Evolutionary conservation across 2,797 vertebrate genomes (phyloP), one percentile per base, ranked within the genome.

Genomic region (Tenualosa thibaudeaui): DNA sequence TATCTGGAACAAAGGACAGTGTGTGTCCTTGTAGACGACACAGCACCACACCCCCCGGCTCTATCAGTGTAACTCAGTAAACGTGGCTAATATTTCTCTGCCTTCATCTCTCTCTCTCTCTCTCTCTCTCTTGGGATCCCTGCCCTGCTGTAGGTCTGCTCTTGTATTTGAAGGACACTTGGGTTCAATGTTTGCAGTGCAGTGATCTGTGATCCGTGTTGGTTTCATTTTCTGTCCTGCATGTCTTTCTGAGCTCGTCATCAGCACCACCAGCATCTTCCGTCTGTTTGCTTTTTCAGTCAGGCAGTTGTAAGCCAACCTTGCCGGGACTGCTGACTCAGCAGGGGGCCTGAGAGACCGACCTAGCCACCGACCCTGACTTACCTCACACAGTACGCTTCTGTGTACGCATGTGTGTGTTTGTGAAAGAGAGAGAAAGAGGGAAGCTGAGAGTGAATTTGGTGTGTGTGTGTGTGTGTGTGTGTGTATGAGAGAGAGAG

Each of bases 321-420:
- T 26, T 84, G 88, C 43, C 7, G 89, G 49, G 71, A 92, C 91
- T 95, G 96, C 96, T 96, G 96, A 96, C 92, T 96, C 95, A 96
- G 95, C 95, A 93, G 90, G 88, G 90, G 71, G 37, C 71, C 71
- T 78, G 37, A 78, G 17, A 37, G 37, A 43, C 87, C 84, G 86
- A 88, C 71, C 71, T 40, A 78, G 71, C 71, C 89, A 90, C 91
- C 85, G 86, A 87, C 86, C 85, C 89, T 93, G 89, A 93, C 92
- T 91, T 90, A 91, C 87, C 40, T 78, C 43, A 78, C 71, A 6
- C 37, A 22, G 40, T 43, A 43, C 17, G 40, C 71, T 78, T 46
- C 8, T 15, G 9, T 78, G 37, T 37, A 78, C 40, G 5, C 19
- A 15, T 46, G 37, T 78, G 37, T 78, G 15, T 37, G 82, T 31